These are phyloP conservation scores for Dasyurus viverrinus DNA, from an alignment of 2,113 vertebrate genomes.

Conservation along the genomic window DNA sequence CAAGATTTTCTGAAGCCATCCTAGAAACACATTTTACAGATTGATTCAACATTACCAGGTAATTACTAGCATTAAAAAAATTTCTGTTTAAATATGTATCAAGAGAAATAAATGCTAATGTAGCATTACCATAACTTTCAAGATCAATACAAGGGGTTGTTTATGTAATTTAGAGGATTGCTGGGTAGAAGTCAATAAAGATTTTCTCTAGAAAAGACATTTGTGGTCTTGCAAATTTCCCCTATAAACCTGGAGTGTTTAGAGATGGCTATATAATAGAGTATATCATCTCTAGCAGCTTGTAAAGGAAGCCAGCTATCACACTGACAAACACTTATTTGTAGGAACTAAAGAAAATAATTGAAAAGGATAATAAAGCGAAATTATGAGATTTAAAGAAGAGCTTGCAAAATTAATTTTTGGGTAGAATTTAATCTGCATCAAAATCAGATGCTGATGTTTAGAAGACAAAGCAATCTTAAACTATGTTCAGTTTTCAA, in stretches of 20 bases:
- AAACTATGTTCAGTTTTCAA: constrained; percentile 46
- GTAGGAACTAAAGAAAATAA: constrained; percentile 43
- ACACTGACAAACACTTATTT: neutral
- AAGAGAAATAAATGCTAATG: constrained; percentile 62
- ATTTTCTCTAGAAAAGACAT: constrained; percentile 67
- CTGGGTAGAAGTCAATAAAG: constrained; percentile 62
- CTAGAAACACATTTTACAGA: constrained; percentile 78
- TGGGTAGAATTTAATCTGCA: constrained; percentile 46
- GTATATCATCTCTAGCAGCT: constrained; percentile 18
- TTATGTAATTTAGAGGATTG: constrained; percentile 50
- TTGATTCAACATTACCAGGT: constrained; percentile 83
- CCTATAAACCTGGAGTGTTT: constrained; percentile 40
- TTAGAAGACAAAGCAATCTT: constrained; percentile 16
- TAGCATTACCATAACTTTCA: constrained; percentile 54
- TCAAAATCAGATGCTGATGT: constrained; percentile 17
- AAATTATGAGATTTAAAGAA: constrained; percentile 19
- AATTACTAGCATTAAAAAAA: constrained; percentile 67
- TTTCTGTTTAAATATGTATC: constrained; percentile 67
- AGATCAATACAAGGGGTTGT: constrained; percentile 67
- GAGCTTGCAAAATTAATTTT: constrained; percentile 32
- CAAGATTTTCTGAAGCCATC: constrained; percentile 77
- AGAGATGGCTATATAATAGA: constrained; percentile 27
- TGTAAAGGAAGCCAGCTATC: neutral
- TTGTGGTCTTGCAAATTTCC: constrained; percentile 61
- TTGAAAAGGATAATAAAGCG: constrained; percentile 26